These are phyloP conservation scores for Eurystomus gularis DNA, from an alignment of 2,113 vertebrate species.

Conservation along the genomic window DNA sequence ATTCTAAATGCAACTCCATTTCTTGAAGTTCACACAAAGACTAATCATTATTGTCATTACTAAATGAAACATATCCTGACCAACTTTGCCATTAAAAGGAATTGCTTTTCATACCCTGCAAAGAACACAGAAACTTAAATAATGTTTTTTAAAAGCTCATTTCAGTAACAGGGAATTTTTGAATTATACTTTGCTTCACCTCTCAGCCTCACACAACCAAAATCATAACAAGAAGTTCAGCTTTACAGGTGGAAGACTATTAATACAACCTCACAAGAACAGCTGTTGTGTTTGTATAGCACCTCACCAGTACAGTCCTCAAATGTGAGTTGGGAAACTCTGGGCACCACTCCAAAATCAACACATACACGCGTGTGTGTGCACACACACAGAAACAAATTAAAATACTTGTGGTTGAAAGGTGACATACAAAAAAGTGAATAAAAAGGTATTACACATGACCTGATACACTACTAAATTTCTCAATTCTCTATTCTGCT, in stretches of 20 bases:
- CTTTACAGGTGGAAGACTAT: conserved; percentile 58
- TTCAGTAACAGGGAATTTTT: background rate
- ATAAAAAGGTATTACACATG: conserved; percentile 41
- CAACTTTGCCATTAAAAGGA: background rate
- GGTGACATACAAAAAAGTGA: conserved; percentile 51
- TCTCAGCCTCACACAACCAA: background rate
- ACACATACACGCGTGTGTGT: background rate
- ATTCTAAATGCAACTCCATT: background rate
- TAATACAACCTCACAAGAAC: conserved; percentile 45
- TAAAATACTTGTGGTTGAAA: conserved; percentile 62
- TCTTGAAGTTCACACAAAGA: background rate
- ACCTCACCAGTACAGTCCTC: conserved; percentile 1
- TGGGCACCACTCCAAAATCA: conserved; percentile 48
- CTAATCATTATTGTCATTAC: background rate
- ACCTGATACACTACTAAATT: conserved; percentile 3
- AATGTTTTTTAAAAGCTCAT: background rate
- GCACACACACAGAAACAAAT: conserved; percentile 48
- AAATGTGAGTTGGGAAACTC: conserved; percentile 25
- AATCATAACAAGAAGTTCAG: conserved; percentile 1
- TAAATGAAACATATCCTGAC: background rate
- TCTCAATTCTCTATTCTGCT: background rate
- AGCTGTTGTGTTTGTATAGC: conserved; percentile 52
- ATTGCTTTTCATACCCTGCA: background rate
- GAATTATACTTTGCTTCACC: background rate
- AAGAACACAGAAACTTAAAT: background rate